These are phyloP conservation scores for Drosophila miranda DNA, from an alignment of 1,140 invertebrate genomes.

Conservation along the genomic window DNA sequence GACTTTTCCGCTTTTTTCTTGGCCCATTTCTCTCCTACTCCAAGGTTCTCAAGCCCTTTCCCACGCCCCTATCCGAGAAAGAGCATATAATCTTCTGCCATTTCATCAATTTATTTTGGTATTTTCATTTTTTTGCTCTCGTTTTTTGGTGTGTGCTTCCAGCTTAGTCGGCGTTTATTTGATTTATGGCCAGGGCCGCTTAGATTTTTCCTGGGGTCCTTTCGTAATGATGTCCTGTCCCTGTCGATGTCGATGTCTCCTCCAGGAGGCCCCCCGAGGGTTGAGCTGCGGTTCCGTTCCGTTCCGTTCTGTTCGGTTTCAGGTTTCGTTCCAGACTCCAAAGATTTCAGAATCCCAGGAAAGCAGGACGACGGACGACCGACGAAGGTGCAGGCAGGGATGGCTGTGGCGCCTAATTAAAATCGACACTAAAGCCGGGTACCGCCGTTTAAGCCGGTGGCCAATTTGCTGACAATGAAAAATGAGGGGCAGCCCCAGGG, in stretches of 20 bases:
- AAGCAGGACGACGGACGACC: too few species aligned
- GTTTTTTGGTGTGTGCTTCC: constrained; percentile 39
- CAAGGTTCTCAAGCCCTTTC: neutral
- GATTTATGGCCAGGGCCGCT: constrained; percentile 71
- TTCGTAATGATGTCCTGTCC: constrained; percentile 46
- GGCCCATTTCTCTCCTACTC: too few species aligned
- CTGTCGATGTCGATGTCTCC: neutral
- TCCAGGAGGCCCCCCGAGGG: too few species aligned
- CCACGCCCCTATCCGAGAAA: neutral
- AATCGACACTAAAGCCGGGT: constrained; percentile 66
- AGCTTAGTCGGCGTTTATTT: constrained; percentile 78
- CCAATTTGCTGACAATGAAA: constrained; percentile 69
- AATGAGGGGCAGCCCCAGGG: constrained; percentile 4
- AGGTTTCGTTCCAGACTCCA: constrained; percentile 15
- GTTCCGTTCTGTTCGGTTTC: constrained; percentile 7
- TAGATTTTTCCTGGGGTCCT: constrained; percentile 52
- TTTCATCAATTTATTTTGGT: constrained; percentile 23
- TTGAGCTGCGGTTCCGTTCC: too few species aligned
- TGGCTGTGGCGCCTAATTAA: constrained; percentile 55
- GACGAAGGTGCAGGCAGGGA: neutral
- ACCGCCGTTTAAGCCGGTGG: constrained; percentile 48
- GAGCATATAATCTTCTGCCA: constrained; percentile 29
- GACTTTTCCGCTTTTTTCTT: too few species aligned
- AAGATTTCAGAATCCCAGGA: too few species aligned
- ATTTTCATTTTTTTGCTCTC: constrained; percentile 18